phyloP scores from a whole-genome alignment of 2,113 vertebrate species.

The Odocoileus hemionus region DNA sequence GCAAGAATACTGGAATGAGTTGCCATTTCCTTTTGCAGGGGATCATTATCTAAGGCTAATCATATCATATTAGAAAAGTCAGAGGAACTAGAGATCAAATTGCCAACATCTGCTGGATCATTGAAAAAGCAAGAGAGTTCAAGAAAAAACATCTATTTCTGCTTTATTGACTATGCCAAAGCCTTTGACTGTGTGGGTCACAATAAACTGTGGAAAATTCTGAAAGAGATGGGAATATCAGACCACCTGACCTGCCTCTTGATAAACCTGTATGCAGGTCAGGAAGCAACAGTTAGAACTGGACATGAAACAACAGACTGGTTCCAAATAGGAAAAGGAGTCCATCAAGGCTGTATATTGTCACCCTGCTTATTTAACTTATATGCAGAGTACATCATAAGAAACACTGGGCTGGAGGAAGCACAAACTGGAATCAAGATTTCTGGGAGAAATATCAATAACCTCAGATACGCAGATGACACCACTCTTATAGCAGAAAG shows the following conservation, averaged over 20 bases:
- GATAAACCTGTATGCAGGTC: not conserved
- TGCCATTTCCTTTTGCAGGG: not conserved
- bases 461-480: not conserved
- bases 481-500: not conserved
- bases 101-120: not conserved
- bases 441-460: rapidly evolving
- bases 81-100: not conserved
- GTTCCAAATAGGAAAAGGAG: not conserved
- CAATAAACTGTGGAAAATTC: not conserved
- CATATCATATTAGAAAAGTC: not conserved
- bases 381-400: not conserved
- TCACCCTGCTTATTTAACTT: not conserved
- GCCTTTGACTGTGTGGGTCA: not conserved
- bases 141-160: not conserved
- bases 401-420: not conserved
- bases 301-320: not conserved
- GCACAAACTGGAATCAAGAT: not conserved
- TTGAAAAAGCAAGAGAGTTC: not conserved
- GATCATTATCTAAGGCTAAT: not conserved
- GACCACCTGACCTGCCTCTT: not conserved
- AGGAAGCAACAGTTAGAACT: not conserved
- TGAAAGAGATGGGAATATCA: not conserved
- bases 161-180: not conserved
- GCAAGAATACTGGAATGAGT: not conserved
- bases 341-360: not conserved